Percentiles rank a stretch among this genome's conserved stretches.
Evolutionary conservation across 2,888 invertebrate species (phyloP).

Genomic region (Habroteleia sp.): DNA sequence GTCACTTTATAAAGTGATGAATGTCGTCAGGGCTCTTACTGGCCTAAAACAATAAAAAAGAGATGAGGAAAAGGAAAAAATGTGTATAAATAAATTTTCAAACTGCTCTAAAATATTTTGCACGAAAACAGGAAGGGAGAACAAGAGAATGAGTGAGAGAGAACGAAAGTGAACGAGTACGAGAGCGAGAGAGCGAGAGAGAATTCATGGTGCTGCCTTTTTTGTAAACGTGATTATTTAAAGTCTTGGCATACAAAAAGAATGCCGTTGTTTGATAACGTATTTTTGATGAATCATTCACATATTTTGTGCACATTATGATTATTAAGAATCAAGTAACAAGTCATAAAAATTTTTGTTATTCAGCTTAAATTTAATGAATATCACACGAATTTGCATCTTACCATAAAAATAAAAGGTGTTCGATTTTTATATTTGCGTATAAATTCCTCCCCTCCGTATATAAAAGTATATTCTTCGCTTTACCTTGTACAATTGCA

Average conservation of each 20-base stretch:
- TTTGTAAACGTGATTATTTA: constrained; percentile 53
- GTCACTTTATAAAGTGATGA: constrained; percentile 52
- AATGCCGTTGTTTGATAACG: constrained; percentile 24
- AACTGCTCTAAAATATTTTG: constrained; percentile 56
- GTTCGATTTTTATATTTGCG: constrained; percentile 15
- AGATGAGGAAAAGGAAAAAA: constrained; percentile 36
- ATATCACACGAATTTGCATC: neutral
- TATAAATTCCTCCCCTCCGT: constrained; percentile 8
- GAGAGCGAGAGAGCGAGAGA: constrained; percentile 39
- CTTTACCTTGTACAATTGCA: constrained; percentile 37
- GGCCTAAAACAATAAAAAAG: constrained; percentile 57
- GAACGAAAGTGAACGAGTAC: constrained; percentile 40
- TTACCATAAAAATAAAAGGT: constrained; percentile 19
- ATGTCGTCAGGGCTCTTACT: constrained; percentile 53
- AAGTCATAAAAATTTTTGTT: too few species aligned
- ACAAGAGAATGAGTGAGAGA: constrained; percentile 34
- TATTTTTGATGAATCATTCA: constrained; percentile 22
- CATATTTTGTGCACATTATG: too few species aligned
- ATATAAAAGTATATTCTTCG: constrained; percentile 20
- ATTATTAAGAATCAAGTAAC: too few species aligned
- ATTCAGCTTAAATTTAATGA: constrained; percentile 5
- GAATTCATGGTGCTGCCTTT: constrained; percentile 59
- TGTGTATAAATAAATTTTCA: constrained; percentile 54
- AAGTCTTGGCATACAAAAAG: constrained; percentile 29
- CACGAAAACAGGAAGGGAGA: constrained; percentile 40